Evolutionary conservation across 2,797 vertebrate species (phyloP).

Genomic region (Lagothrix lagotricha): DNA sequence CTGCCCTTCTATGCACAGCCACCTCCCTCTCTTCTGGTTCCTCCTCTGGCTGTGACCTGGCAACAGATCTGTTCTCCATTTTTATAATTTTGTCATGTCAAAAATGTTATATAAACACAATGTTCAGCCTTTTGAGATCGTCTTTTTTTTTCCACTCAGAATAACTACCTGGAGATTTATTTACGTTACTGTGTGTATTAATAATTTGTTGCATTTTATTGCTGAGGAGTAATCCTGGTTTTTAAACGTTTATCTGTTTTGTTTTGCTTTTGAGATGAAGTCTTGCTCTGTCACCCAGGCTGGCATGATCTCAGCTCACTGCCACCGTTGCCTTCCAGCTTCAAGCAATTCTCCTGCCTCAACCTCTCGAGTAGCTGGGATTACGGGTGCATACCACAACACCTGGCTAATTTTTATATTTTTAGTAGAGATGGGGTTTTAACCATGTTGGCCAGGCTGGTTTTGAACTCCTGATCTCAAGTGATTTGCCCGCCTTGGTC

Average conservation of each 20-base stretch:
- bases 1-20: neutral
- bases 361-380: neutral
- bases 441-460: neutral
- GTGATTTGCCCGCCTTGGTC: neutral
- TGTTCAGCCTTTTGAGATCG: neutral
- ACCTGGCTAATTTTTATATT: neutral
- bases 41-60: neutral
- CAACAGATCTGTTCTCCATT: neutral
- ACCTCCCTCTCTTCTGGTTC: neutral
- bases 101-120: neutral
- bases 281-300: neutral
- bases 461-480: neutral
- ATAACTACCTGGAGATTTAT: neutral
- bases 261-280: neutral
- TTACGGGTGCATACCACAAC: neutral
- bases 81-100: neutral
- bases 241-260: neutral
- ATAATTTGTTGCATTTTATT: neutral
- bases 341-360: neutral
- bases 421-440: neutral
- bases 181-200: neutral
- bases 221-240: neutral
- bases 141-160: neutral
- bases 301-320: neutral
- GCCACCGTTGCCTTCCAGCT: neutral